These are phyloP conservation scores for Tachycineta bicolor DNA, from an alignment of 2,113 vertebrate genomes.

Conservation along the genomic window DNA sequence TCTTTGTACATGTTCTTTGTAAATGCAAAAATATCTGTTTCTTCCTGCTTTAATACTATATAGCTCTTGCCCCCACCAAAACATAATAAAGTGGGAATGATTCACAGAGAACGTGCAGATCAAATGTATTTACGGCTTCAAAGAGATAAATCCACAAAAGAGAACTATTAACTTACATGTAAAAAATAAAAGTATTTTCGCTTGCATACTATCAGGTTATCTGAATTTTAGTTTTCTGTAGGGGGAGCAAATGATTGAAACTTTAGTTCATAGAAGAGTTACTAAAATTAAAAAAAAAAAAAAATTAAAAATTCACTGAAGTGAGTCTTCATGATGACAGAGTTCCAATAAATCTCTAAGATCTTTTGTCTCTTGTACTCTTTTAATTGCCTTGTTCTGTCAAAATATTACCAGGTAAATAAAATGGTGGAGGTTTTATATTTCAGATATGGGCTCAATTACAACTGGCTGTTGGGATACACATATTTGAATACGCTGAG, in stretches of 20 bases:
- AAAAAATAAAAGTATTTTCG: neutral
- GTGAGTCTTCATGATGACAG: neutral
- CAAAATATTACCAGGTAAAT: neutral
- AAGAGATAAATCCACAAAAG: neutral
- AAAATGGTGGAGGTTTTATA: neutral
- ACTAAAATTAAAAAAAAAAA: neutral
- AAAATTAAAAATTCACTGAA: neutral
- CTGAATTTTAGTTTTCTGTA: neutral
- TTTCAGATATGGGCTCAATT: neutral
- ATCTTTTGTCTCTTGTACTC: neutral
- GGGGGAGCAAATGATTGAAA: neutral
- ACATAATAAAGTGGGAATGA: neutral
- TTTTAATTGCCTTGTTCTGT: neutral
- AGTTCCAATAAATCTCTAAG: neutral
- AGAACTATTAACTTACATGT: neutral
- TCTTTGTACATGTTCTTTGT: neutral
- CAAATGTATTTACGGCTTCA: neutral
- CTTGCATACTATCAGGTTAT: neutral
- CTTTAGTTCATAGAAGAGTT: neutral
- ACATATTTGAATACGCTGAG: neutral
- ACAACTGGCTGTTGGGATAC: neutral
- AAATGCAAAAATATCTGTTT: neutral
- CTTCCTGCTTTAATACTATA: neutral
- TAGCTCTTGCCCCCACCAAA: neutral
- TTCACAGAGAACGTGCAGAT: neutral